Evolutionary conservation across 2,888 invertebrate species (phyloP).

Genomic region (Drosophila anomalata): DNA sequence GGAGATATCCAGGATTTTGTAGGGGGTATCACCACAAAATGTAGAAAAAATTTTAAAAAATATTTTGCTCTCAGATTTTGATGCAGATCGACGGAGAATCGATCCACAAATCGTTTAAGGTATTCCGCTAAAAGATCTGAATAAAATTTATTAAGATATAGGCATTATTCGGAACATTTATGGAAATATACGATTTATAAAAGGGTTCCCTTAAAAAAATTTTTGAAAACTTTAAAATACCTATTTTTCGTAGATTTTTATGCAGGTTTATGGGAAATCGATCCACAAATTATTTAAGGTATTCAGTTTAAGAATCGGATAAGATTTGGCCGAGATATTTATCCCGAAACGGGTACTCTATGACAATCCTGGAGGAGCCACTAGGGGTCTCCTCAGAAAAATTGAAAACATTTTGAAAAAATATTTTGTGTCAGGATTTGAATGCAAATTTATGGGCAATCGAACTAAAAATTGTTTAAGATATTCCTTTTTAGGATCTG

Average conservation of each 20-base stretch:
- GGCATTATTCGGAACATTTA: not conserved
- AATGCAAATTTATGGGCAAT: not conserved
- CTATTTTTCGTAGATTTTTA: not conserved
- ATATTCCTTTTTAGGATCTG: not conserved
- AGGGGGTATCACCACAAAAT: no score
- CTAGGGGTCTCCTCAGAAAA: not conserved
- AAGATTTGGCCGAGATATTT: not conserved
- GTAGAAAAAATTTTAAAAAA: no score
- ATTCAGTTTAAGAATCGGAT: not conserved
- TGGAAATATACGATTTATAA: not conserved
- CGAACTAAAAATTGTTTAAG: not conserved
- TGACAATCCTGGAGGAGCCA: not conserved
- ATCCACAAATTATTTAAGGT: not conserved
- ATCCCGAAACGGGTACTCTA: not conserved
- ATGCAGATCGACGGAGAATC: not conserved
- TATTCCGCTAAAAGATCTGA: not conserved
- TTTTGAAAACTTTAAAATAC: not conserved
- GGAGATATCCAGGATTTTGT: no score
- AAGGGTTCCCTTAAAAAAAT: not conserved
- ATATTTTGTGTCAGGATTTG: not conserved
- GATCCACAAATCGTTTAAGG: not conserved
- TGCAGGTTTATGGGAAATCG: not conserved
- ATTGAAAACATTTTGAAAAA: not conserved
- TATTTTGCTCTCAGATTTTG: not conserved
- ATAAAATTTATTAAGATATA: not conserved